These are phyloP conservation scores for Maniola hyperantus DNA, from an alignment of 2,888 invertebrate species.

Conservation along the genomic window DNA sequence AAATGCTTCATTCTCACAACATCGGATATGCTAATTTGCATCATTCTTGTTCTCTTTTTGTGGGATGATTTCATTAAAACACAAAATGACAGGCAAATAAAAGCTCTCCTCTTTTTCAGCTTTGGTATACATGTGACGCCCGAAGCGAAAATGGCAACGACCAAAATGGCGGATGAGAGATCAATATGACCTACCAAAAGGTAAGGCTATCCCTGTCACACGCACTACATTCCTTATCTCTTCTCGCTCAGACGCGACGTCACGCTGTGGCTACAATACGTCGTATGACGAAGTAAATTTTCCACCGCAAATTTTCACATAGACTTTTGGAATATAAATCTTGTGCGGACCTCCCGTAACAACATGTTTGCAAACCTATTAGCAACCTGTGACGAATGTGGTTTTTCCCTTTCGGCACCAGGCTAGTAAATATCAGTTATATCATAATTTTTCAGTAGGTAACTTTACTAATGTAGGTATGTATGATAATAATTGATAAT, in stretches of 20 bases:
- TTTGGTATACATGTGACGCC: conserved; percentile 73
- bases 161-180: conserved; percentile 83
- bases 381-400: conserved; percentile 66
- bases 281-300: conserved; percentile 69
- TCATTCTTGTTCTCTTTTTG: conserved; percentile 60
- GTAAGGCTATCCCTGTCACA: conserved; percentile 58
- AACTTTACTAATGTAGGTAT: background rate
- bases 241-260: conserved; percentile 62
- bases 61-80: conserved; percentile 75
- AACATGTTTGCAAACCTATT: conserved; percentile 70
- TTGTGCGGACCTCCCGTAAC: conserved; percentile 47
- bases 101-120: conserved; percentile 64
- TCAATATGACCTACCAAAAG: conserved; percentile 82
- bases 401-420: conserved; percentile 19
- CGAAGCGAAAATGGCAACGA: conserved; percentile 75
- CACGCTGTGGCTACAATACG: conserved; percentile 69
- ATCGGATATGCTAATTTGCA: conserved; percentile 73
- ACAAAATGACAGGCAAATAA: conserved; percentile 74
- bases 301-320: conserved; percentile 63
- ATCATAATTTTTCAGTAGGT: background rate
- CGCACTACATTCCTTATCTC: conserved; percentile 44
- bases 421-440: conserved; percentile 26
- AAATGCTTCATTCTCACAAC: conserved; percentile 58
- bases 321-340: conserved; percentile 50
- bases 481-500: background rate